Percentiles rank a stretch among this genome's conserved stretches.
Conservation (phyloP, 1,140 invertebrate genomes). For the Nilaparvata lugens region DNA sequence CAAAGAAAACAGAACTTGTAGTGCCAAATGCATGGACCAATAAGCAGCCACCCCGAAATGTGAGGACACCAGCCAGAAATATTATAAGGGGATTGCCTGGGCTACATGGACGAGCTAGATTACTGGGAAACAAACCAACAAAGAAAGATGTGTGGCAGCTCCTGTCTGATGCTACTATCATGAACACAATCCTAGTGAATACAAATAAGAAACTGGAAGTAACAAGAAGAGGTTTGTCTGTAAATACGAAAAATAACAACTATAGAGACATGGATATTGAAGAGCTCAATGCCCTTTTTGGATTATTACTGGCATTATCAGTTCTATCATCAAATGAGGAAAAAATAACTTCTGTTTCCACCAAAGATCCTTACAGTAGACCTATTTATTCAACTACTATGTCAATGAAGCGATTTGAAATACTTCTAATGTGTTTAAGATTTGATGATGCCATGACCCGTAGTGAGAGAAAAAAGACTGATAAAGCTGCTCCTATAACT, state of each 20-base stretch:
- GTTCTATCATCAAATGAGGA: neutral
- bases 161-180: too few relatives aligned
- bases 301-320: neutral
- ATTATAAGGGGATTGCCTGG: too few relatives aligned
- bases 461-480: neutral
- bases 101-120: too few relatives aligned
- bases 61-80: too few relatives aligned
- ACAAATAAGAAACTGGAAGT: neutral
- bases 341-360: neutral
- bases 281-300: neutral
- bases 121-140: too few relatives aligned
- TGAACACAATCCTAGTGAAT: neutral
- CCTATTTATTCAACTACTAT: neutral
- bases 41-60: too few relatives aligned
- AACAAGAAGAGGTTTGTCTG: neutral
- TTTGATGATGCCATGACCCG: constrained; percentile 6
- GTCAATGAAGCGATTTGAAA: neutral
- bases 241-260: neutral
- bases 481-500: constrained; percentile 1
- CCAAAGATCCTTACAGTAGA: neutral
- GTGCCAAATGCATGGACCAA: too few relatives aligned
- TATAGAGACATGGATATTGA: neutral
- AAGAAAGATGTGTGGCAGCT: too few relatives aligned
- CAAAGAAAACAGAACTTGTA: too few relatives aligned
- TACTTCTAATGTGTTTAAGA: neutral